Base-by-base conservation (phyloP, 2,113 vertebrate genomes). In the Tautogolabrus adspersus region DNA sequence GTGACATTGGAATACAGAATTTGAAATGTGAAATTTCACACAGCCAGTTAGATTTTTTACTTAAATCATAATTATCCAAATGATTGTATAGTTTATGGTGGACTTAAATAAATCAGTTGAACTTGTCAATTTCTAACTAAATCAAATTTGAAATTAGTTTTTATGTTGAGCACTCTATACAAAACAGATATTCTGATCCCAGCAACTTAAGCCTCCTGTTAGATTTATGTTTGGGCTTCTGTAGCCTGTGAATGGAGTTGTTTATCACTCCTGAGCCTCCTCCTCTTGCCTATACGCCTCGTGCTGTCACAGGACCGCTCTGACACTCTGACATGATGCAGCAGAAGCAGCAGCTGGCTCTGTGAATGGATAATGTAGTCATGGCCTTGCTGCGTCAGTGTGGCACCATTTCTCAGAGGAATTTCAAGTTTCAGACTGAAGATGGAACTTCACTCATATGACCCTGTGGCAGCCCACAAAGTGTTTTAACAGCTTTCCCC, bases 231-330 rank as follows among this genome's bases (percentile, higher is more conserved):
- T 46, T 23, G 18, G 44, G 30, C 59, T 76, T 47, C 37, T 51
- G 19, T n/a, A 11, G 34, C 30, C 52, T 23, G 54, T 73, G 66
- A 85, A 84, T 75, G 44, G 63, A 26, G 79, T 57, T 68, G 75
- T 87, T 80, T 75, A 54, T 85, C 44, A 7, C 34, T 18, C 18
- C 65, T 23, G 34, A 57, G 38, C 21, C 37, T 75, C 61, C n/a
- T 62, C 46, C 38, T 74, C 57, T 46, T 19, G 54, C n/a, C 51
- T 83, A 47, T 64, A 57, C 54, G 72, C 77, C 75, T 86, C 63
- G n/a, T 81, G 89, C 58, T 69, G 70, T 89, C 79, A 72, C 83
- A 66, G 76, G 87, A 81, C 80, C 22, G 38, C 69, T 62, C 42
- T 61, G 72, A 75, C 22, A 70, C 65, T 8, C 66, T 70, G 40